phyloP scores from a whole-genome alignment of 2,888 invertebrate species.

The Cheilosia soror region DNA sequence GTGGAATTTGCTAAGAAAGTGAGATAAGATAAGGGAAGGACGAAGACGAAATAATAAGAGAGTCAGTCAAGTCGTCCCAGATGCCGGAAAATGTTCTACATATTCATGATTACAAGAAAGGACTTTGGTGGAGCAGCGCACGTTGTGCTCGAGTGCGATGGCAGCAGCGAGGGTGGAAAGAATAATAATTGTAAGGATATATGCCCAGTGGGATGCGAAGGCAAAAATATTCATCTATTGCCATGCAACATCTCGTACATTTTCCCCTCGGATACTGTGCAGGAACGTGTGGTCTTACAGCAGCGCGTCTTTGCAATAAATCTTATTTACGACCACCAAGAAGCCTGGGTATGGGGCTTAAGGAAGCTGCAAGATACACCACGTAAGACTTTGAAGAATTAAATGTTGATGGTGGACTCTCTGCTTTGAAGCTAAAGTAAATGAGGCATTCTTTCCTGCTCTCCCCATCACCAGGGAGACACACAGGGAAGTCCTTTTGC shows the following conservation, averaged over 20 bases:
- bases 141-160: conserved; percentile 23
- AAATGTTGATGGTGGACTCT: conserved; percentile 27
- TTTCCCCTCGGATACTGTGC: conserved; percentile 22
- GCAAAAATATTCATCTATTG: conserved; percentile 72
- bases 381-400: conserved; percentile 54
- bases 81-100: conserved; percentile 75
- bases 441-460: conserved; percentile 39
- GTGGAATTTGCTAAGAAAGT: conserved; percentile 48
- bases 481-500: conserved; percentile 62
- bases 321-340: conserved; percentile 82
- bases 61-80: conserved; percentile 63
- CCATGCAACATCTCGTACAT: conserved; percentile 22
- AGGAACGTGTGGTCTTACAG: conserved; percentile 80
- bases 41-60: conserved; percentile 51
- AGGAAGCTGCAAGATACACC: conserved; percentile 61
- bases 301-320: conserved; percentile 83
- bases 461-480: conserved; percentile 15
- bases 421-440: conserved; percentile 47
- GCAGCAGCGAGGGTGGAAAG: conserved; percentile 36
- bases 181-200: conserved; percentile 72
- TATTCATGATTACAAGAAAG: conserved; percentile 74
- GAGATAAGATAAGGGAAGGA: conserved; percentile 66
- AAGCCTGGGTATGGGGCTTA: conserved; percentile 28
- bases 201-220: conserved; percentile 72
- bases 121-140: conserved; percentile 43